Evolutionary conservation across 2,113 vertebrate genomes (phyloP), one percentile per base, ranked within the genome.

Genomic region (Cynoglossus semilaevis): DNA sequence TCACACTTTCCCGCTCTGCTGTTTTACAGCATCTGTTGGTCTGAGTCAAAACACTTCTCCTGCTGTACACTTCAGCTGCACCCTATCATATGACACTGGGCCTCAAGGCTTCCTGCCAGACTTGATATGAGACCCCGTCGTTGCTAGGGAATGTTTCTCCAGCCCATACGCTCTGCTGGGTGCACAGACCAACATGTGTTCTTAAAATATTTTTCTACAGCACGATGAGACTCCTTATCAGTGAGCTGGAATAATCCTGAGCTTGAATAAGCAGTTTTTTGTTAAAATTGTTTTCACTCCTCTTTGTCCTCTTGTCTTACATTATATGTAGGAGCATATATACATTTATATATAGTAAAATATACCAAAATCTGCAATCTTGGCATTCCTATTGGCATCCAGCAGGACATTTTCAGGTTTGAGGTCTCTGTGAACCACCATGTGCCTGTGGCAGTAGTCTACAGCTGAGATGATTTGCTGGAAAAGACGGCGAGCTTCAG

Each of bases 381-480:
- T 99, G 59, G 97, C 95, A 15, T 99, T 99, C 92, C 94, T 98
- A 85, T 92, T 94, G 6, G 93, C 93, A 0, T 99, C 97, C 82
- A 99, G 86, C 57, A 99, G 87, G 48, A 99, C 97, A 7, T 99
- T 99, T 90, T 99, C 97, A 1, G 97, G 97, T 79, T 99, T 99
- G 85, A 99, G 91, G 88, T 99, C 97, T 75, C 97, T 89, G 86
- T 99, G 97, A 73, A 99, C 97, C 18, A 99, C 97, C 97, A 99
- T 99, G 77, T 99, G 97, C 73, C 97, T 87, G 80, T 99, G 97
- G 80, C 97, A 99, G 88, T 99, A 99, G 89, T 99, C 96, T 55
- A 99, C 95, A 0, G 93, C 97, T 0, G 97, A 99, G 63, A 99
- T 94, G 54, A 99, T 99, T 91, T 99, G 97, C 90, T 99, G 97